Evolutionary conservation across 1,140 invertebrate genomes (phyloP).

Genomic region (Gerris buenoi): DNA sequence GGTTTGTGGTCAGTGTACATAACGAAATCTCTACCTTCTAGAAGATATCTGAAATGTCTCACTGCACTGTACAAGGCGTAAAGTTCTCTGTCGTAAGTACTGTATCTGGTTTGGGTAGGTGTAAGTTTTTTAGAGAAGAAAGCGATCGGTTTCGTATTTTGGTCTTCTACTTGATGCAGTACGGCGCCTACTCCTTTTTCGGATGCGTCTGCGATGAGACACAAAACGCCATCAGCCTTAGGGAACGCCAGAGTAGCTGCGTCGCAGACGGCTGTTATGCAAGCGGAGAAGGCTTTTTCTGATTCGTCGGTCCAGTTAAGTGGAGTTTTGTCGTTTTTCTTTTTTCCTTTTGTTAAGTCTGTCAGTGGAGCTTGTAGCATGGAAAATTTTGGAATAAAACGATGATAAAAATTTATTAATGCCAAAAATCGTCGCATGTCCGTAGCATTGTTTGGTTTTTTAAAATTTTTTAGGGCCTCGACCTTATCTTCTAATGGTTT

Average conservation of each 20-base stretch:
- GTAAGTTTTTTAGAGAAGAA: not conserved
- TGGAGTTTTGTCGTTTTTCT: not conserved
- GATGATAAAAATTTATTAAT: not conserved
- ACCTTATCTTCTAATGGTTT: not conserved
- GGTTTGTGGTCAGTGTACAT: not conserved
- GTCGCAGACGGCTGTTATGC: no score
- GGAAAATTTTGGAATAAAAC: not conserved
- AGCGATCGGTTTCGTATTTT: not conserved
- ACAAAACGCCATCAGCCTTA: not conserved
- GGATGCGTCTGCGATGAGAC: not conserved
- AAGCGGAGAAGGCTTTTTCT: no score
- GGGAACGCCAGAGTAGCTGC: not conserved
- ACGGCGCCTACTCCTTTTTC: not conserved
- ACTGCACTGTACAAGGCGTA: not conserved
- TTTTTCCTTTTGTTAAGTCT: not conserved
- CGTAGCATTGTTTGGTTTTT: not conserved
- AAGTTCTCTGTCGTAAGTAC: not conserved
- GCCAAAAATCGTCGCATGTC: not conserved
- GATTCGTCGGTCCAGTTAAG: no score
- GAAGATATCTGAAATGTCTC: no score
- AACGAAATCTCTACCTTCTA: not conserved
- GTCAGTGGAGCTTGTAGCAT: not conserved
- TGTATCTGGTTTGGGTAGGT: not conserved
- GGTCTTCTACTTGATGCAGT: not conserved
- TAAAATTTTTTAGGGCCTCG: not conserved